Percentiles rank a stretch among this genome's conserved stretches.
These are phyloP conservation scores for Lycocerus yunnanus DNA, from an alignment of 2,888 invertebrate species.

Conservation along the genomic window DNA sequence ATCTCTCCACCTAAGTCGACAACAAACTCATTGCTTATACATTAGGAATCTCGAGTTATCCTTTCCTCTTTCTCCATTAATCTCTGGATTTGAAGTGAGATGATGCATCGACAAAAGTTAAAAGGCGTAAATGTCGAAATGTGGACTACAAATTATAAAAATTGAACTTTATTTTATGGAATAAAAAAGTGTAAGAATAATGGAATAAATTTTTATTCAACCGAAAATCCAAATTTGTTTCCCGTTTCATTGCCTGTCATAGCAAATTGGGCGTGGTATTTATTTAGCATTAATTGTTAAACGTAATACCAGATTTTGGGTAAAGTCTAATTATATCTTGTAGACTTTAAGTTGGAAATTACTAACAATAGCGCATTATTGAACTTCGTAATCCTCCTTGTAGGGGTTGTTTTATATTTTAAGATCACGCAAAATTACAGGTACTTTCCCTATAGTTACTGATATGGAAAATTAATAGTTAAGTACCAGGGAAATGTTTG, in stretches of 20 bases:
- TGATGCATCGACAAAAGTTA: conserved; percentile 8
- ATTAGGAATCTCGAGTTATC: conserved; percentile 10
- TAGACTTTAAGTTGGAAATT: neutral
- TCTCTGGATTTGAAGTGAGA: conserved; percentile 18
- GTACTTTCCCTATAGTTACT: neutral
- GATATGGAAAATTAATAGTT: conserved; percentile 1
- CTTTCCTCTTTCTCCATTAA: conserved; percentile 12
- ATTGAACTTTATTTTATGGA: neutral
- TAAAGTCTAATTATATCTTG: neutral
- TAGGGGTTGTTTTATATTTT: neutral
- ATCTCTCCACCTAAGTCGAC: conserved; percentile 9
- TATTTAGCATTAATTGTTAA: neutral
- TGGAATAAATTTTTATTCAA: neutral
- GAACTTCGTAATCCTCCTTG: neutral
- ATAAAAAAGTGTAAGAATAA: neutral
- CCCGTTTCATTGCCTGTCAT: too few species aligned
- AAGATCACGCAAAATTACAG: neutral
- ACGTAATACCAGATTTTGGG: neutral
- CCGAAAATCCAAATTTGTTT: too few species aligned
- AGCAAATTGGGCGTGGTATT: neutral
- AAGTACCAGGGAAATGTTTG: conserved; percentile 7
- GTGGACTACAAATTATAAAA: conserved; percentile 11
- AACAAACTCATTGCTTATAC: conserved; percentile 27
- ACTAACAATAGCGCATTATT: neutral
- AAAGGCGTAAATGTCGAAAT: conserved; percentile 1